These are phyloP conservation scores for Lochmaea capreae DNA, from an alignment of 2,888 invertebrate genomes.

Conservation along the genomic window DNA sequence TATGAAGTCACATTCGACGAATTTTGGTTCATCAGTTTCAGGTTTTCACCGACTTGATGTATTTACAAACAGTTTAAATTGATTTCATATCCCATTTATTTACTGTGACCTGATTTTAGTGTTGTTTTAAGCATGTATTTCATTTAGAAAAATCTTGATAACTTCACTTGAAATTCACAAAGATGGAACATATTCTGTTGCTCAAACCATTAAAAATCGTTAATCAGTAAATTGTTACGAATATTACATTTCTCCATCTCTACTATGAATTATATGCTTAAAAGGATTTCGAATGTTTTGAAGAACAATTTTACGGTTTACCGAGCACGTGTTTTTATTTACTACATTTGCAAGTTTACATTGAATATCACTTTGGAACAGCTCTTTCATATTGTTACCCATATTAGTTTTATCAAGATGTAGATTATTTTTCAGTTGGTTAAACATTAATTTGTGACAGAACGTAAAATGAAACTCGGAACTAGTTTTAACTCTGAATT, in stretches of 20 bases:
- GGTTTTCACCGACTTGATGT: not conserved
- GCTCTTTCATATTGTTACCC: not conserved
- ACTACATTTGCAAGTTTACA: too few species aligned
- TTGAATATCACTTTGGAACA: not conserved
- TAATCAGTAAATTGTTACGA: not conserved
- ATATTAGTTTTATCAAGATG: not conserved
- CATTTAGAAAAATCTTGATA: not conserved
- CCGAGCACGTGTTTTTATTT: not conserved
- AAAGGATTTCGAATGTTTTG: not conserved
- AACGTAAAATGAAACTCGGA: not conserved
- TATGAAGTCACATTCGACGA: not conserved
- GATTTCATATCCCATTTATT: not conserved
- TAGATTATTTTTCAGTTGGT: slow-evolving; percentile 1
- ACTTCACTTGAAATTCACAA: not conserved
- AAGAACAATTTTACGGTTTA: not conserved
- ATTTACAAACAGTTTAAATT: not conserved
- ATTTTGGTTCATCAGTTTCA: not conserved
- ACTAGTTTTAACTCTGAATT: too few species aligned
- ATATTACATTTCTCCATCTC: not conserved
- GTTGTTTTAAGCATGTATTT: slow-evolving; percentile 3
- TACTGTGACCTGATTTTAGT: not conserved
- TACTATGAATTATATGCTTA: not conserved
- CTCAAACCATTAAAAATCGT: not conserved
- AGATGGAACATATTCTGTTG: not conserved
- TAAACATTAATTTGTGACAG: not conserved